Evolutionary conservation across 1,140 invertebrate species (phyloP), one percentile per base, ranked within the genome.

Genomic region (Hormaphis cornu): DNA sequence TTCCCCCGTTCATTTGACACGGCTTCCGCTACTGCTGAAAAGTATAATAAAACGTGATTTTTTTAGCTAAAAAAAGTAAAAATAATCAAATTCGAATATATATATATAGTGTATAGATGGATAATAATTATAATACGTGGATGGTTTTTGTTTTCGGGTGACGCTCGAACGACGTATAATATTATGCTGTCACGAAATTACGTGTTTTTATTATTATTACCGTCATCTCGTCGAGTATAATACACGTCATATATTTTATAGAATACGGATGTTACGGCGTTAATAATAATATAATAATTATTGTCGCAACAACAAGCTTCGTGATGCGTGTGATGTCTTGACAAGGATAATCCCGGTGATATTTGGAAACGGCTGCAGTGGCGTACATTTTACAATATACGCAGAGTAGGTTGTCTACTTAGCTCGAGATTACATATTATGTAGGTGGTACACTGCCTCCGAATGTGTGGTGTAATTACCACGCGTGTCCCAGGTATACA

Each of bases 311-410:
- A 7, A 37, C 12, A 56, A 18, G 30, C n/a, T n/a, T n/a, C n/a
- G n/a, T 1, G 18, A 35, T 20, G 52, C 33, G n/a, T n/a, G n/a
- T 20, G 40, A 63, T 44, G 42, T 18, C 59, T 56, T 30, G 59
- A 63, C 59, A 63, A 63, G 59, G 44, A 63, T 63, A 63, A 63
- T 63, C 61, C 42, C 42, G 30, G 12, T 35, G 59, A 48, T 48
- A 37, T 52, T 42, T 53, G 35, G 48, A 48, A 40, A 54, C 42
- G 48, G 48, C 50, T n/a, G 54, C 33, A 37, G 35, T 14, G 1
- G 12, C 52, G 69, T n/a, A 18, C 28, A 40, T 14, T 14, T 1
- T 37, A n/a, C 10, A 26, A 28, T 24, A 22, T 26, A 54, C 42
- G 46, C 71, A 44, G 26, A 53, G n/a, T 35, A 30, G 7, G 69